phyloP scores from a whole-genome alignment of 2,113 vertebrate genomes.

The Meles meles region DNA sequence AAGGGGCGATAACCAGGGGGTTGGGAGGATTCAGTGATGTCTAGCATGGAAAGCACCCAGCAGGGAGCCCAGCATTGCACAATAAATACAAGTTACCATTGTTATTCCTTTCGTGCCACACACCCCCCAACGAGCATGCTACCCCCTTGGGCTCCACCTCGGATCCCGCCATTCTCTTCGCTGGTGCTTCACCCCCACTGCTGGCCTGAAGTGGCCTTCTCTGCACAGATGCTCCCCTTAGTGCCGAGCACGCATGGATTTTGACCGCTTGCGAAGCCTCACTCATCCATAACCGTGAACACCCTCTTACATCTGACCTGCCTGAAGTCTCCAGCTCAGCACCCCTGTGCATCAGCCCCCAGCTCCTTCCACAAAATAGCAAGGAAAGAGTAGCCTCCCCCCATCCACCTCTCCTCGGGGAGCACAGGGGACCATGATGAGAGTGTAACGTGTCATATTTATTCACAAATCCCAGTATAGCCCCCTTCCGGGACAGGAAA shows the following conservation, averaged over 20 bases:
- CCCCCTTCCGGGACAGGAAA: not conserved
- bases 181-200: not conserved
- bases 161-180: not conserved
- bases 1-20: not conserved
- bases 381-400: not conserved
- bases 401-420: not conserved
- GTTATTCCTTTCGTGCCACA: not conserved
- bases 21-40: not conserved
- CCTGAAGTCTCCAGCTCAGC: not conserved
- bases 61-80: not conserved
- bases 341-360: not conserved
- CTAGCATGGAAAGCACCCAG: not conserved
- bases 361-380: not conserved
- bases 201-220: not conserved
- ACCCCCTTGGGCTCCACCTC: not conserved
- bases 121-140: not conserved
- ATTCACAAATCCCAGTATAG: constrained; percentile 56
- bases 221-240: not conserved
- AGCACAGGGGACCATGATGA: not conserved
- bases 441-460: constrained; percentile 10
- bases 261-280: not conserved
- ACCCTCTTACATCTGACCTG: not conserved
- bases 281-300: not conserved
- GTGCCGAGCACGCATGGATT: not conserved
- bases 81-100: not conserved